Conservation (phyloP, 2,888 invertebrate species). For the Lasioglossum villosulum region DNA sequence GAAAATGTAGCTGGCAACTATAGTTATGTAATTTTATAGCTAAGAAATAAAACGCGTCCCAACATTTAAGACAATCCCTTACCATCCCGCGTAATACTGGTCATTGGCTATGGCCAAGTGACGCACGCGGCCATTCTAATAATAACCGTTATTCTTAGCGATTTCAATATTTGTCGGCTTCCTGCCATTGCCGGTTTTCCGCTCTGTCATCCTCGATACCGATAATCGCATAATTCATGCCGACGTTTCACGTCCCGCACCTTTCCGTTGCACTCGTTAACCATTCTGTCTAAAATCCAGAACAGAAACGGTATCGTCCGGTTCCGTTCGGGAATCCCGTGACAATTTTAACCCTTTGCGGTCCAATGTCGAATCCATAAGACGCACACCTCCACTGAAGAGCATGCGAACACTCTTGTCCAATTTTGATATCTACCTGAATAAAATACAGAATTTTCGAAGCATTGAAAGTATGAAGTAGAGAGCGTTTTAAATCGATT, state of each 20-base stretch:
- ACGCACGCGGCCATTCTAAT: not conserved
- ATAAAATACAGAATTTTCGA: too few species aligned
- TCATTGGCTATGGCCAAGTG: not conserved
- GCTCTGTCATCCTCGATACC: conserved; percentile 55
- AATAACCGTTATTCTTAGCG: conserved; percentile 27
- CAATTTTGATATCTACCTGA: too few species aligned
- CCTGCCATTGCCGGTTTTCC: conserved; percentile 56
- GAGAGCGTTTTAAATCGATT: too few species aligned
- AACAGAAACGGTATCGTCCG: conserved; percentile 54
- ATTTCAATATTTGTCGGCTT: conserved; percentile 59
- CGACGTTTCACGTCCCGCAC: not conserved
- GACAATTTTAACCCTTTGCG: not conserved
- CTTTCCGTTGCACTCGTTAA: conserved; percentile 21
- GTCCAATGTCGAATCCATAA: too few species aligned
- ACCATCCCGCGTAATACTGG: not conserved
- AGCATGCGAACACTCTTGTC: too few species aligned
- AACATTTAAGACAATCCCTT: too few species aligned
- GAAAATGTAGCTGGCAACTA: too few species aligned
- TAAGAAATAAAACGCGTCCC: too few species aligned
- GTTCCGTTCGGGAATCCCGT: conserved; percentile 31
- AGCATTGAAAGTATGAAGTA: too few species aligned
- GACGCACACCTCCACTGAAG: too few species aligned
- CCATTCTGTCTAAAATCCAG: conserved; percentile 46
- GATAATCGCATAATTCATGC: conserved; percentile 55
- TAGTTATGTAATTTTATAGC: too few species aligned